These are phyloP conservation scores for Nautilus pompilius DNA, from an alignment of 1,140 invertebrate genomes.

Conservation along the genomic window DNA sequence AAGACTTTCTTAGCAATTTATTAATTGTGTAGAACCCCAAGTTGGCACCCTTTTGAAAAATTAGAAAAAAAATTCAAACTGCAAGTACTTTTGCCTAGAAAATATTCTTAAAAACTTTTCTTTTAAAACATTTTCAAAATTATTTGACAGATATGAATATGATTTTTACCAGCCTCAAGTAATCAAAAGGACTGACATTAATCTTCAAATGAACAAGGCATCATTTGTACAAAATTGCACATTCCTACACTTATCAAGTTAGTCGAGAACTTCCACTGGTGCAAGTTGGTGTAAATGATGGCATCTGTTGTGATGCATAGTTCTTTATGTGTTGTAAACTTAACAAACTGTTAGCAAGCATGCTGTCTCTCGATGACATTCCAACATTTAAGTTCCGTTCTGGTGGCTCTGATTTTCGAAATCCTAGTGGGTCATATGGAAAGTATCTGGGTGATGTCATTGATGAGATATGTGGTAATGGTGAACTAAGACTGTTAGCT, in stretches of 20 bases:
- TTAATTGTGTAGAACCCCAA: no score
- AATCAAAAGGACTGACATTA: no score
- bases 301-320: constrained; percentile 67
- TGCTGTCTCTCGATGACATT: constrained; percentile 62
- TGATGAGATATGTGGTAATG: constrained; percentile 49
- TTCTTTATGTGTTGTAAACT: constrained; percentile 95
- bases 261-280: constrained; percentile 26
- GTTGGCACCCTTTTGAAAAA: no score
- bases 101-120: no score
- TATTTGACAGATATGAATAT: no score
- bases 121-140: no score
- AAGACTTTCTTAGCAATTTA: no score
- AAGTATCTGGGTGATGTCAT: constrained; percentile 66
- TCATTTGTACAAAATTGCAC: constrained; percentile 5
- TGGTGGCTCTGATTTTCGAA: constrained; percentile 60
- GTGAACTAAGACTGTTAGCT: constrained; percentile 37
- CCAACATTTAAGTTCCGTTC: constrained; percentile 49
- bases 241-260: constrained; percentile 13
- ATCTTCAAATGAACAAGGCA: no score
- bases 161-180: no score
- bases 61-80: no score
- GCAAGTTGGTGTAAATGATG: constrained; percentile 36
- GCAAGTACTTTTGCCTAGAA: no score
- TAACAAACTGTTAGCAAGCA: constrained; percentile 90
- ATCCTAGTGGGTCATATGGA: constrained; percentile 85